Percentiles rank a stretch among this genome's conserved stretches.
Conservation (phyloP, 2,888 invertebrate genomes). For the Dryococelus australis region DNA sequence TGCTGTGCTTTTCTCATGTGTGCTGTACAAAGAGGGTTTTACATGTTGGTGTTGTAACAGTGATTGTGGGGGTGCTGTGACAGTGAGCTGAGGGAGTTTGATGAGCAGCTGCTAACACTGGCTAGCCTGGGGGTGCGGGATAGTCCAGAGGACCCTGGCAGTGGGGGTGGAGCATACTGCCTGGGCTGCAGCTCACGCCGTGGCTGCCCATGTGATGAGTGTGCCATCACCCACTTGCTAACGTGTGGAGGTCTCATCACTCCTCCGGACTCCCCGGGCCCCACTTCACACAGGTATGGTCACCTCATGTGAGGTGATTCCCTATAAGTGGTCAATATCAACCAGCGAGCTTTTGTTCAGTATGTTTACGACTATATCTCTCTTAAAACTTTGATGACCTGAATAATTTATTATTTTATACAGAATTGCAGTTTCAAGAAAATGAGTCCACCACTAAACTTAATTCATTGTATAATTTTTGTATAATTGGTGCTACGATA, state of each 20-base stretch:
- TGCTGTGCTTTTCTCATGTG: too few species aligned
- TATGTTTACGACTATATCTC: too few species aligned
- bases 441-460: too few species aligned
- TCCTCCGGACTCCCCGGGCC: slow-evolving; percentile 39
- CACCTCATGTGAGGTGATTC: too few species aligned
- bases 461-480: too few species aligned
- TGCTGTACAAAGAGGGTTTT: neutral
- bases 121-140: slow-evolving; percentile 39
- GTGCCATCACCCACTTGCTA: slow-evolving; percentile 48
- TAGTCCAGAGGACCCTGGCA: slow-evolving; percentile 32
- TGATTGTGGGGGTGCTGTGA: neutral
- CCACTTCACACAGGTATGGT: slow-evolving; percentile 33
- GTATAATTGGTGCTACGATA: too few species aligned
- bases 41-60: neutral
- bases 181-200: slow-evolving; percentile 45
- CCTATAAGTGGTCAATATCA: too few species aligned
- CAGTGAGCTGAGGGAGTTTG: slow-evolving; percentile 50
- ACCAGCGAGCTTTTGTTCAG: too few species aligned
- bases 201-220: slow-evolving; percentile 50
- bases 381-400: too few species aligned
- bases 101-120: slow-evolving; percentile 48
- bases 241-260: slow-evolving; percentile 46
- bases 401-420: too few species aligned
- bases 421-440: too few species aligned
- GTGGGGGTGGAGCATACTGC: slow-evolving; percentile 35